Percentiles rank a stretch among this genome's conserved stretches.
Conservation (phyloP, 2,888 invertebrate species). For the Lissocephala sabroskyi region DNA sequence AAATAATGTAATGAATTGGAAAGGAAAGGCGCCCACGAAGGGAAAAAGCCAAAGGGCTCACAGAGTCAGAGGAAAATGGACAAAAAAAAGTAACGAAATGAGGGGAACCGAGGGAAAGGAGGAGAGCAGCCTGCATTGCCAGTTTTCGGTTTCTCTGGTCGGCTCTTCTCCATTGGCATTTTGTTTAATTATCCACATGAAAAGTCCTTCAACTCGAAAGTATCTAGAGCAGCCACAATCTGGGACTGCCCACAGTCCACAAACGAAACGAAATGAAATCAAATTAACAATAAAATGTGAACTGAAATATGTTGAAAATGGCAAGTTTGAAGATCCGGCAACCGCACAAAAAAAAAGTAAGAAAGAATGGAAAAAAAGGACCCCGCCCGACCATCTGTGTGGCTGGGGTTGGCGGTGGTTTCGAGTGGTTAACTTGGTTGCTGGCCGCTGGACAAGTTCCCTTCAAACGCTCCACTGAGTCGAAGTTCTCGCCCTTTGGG, state of each 20-base stretch:
- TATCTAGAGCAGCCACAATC: no score
- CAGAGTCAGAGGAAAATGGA: not conserved
- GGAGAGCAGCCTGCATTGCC: not conserved
- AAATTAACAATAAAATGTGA: conserved; percentile 55
- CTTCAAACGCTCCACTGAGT: no score
- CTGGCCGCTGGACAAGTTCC: no score
- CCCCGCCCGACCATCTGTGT: conserved; percentile 9
- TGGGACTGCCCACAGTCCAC: not conserved
- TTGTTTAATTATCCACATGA: conserved; percentile 62
- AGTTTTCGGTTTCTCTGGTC: conserved; percentile 1
- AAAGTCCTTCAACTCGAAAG: conserved; percentile 29
- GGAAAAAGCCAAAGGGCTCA: not conserved
- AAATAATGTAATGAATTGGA: conserved; percentile 30
- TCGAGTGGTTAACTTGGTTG: not conserved
- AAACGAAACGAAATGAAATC: conserved; percentile 32
- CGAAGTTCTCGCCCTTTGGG: no score
- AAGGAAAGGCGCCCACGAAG: conserved; percentile 7
- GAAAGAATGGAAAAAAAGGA: conserved; percentile 4
- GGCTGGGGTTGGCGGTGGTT: conserved; percentile 23
- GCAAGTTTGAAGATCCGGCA: conserved; percentile 24
- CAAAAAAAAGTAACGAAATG: not conserved
- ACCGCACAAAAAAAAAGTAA: not conserved
- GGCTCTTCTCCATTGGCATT: conserved; percentile 32
- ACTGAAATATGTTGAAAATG: conserved; percentile 45
- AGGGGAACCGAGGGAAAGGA: not conserved